A percentile compares a stretch with the other conserved stretches of the same genome.
These are phyloP conservation scores for Palythoa caribaeorum DNA, from an alignment of 92 coral and sea anemone species.

Conservation along the genomic window DNA sequence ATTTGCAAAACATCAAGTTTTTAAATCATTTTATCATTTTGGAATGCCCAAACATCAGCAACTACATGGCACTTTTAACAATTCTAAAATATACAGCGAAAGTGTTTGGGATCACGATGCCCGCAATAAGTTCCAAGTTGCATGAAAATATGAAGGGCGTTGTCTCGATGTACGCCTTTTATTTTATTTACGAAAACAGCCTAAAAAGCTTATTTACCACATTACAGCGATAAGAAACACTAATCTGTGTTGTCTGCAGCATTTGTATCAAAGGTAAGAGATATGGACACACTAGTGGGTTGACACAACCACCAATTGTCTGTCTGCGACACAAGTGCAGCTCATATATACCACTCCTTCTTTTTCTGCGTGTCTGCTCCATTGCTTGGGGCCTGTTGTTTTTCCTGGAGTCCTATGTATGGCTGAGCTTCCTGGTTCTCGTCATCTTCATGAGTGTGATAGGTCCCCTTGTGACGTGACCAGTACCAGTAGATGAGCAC, in stretches of 20 bases:
- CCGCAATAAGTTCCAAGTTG: not conserved
- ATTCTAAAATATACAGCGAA: not conserved
- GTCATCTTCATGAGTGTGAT: conserved; percentile 91
- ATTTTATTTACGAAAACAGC: not conserved
- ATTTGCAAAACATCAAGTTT: not conserved
- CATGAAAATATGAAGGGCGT: not conserved
- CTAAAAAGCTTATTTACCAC: not conserved
- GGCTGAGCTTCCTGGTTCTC: conserved; percentile 71
- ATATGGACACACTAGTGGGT: not conserved
- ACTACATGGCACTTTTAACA: not conserved
- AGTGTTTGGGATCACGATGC: not conserved
- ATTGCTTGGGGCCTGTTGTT: conserved; percentile 30
- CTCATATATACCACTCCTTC: conserved; percentile 88
- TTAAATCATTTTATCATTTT: not conserved
- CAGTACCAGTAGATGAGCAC: conserved; percentile 87
- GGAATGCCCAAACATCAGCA: not conserved
- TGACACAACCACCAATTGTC: not conserved
- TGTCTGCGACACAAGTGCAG: not conserved
- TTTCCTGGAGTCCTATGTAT: conserved; percentile 73
- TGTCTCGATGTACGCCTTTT: conserved; percentile 22
- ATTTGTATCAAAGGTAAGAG: not conserved
- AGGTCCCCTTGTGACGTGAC: conserved; percentile 92
- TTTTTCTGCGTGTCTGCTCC: conserved; percentile 73
- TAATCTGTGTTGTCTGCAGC: not conserved
- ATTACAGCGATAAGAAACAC: conserved; percentile 2